Percentiles rank a stretch among this genome's conserved stretches.
Conservation (phyloP, 1,140 invertebrate species). For the Zaprionus capensis region DNA sequence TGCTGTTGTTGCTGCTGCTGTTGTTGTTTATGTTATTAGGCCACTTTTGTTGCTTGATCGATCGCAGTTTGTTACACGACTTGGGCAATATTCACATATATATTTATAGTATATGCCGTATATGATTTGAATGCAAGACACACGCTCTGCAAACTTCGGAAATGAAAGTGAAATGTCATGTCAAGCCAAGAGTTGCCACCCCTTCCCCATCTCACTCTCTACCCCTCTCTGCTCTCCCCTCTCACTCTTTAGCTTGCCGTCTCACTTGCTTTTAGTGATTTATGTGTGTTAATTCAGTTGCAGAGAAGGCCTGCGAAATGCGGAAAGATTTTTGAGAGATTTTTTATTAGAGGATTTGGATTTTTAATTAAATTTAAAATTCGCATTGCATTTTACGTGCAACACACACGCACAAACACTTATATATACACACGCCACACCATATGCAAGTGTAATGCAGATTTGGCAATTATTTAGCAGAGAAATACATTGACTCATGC, state of each 20-base stretch:
- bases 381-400: slow-evolving; percentile 26
- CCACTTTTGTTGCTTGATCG: slow-evolving; percentile 34
- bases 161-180: slow-evolving; percentile 83
- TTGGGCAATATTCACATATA: slow-evolving; percentile 3
- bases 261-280: slow-evolving; percentile 54
- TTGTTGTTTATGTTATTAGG: slow-evolving; percentile 11
- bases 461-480: slow-evolving; percentile 66
- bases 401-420: slow-evolving; percentile 35
- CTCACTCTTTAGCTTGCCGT: background rate
- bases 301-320: slow-evolving; percentile 54
- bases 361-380: slow-evolving; percentile 69
- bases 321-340: slow-evolving; percentile 70
- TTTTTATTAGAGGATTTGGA: slow-evolving; percentile 30
- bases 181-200: slow-evolving; percentile 55
- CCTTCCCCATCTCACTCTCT: background rate
- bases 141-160: slow-evolving; percentile 64
- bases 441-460: slow-evolving; percentile 31
- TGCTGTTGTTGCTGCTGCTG: background rate
- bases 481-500: slow-evolving; percentile 53
- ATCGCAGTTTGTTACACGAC: slow-evolving; percentile 55
- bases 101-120: background rate
- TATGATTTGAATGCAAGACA: slow-evolving; percentile 73
- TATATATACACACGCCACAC: slow-evolving; percentile 18
- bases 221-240: background rate
- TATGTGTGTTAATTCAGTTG: slow-evolving; percentile 70